A percentile compares a stretch with the other conserved stretches of the same genome.
Conservation (phyloP, 1,140 invertebrate species). For the Euura saliciscinereae region DNA sequence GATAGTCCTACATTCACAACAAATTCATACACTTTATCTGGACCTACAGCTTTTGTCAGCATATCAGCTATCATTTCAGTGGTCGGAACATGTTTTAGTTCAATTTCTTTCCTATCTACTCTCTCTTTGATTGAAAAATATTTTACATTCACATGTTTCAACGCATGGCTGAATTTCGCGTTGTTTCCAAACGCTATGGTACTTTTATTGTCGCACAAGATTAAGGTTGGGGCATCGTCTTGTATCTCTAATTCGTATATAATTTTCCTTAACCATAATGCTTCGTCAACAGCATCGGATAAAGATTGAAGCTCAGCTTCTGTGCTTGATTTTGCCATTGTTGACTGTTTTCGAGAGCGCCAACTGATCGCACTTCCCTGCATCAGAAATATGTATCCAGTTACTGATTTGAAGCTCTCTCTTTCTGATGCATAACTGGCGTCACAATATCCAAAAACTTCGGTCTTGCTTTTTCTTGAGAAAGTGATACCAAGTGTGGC, state of each 20-base stretch:
- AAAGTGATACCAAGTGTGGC: not conserved
- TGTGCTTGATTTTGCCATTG: not conserved
- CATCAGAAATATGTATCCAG: not conserved
- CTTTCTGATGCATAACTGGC: slow-evolving; percentile 2
- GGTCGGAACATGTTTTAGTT: not conserved
- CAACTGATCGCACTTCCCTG: not conserved
- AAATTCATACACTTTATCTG: not conserved
- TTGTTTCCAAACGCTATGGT: not conserved
- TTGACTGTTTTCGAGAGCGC: not conserved
- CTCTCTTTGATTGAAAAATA: not conserved
- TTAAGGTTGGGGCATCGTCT: not conserved
- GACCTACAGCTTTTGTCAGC: not conserved
- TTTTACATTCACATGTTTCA: not conserved
- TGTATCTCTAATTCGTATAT: not conserved
- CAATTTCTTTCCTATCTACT: not conserved
- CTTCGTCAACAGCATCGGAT: not conserved
- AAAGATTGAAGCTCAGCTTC: not conserved
- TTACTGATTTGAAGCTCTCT: not conserved
- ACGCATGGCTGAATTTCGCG: not conserved
- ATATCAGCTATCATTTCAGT: not conserved
- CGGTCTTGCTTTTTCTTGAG: not conserved
- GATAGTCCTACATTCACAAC: not conserved
- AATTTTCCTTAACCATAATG: not conserved
- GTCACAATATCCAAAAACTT: not conserved
- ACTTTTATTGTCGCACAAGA: not conserved